Percentiles rank a stretch among this genome's conserved stretches.
phyloP scores from a whole-genome alignment of 1,140 invertebrate species.

The Nasonia vitripennis region DNA sequence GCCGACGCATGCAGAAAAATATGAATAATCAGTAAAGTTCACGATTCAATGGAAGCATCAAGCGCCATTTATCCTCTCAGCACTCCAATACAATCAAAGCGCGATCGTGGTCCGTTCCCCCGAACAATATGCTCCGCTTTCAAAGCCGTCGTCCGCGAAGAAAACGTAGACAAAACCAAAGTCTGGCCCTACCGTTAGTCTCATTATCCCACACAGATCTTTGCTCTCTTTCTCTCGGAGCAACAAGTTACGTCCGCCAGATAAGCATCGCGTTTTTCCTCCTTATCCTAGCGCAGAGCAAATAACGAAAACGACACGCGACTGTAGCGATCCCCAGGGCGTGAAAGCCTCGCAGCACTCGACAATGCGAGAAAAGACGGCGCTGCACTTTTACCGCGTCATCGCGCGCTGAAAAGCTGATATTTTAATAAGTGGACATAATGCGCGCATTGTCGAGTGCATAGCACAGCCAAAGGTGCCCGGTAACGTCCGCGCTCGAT shows the following conservation, averaged over 20 bases:
- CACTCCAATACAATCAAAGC: neutral
- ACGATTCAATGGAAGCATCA: too few species aligned
- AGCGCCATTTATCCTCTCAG: neutral
- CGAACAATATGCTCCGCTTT: neutral
- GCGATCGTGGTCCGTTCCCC: neutral
- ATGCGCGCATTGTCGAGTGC: neutral
- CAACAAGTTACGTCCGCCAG: neutral
- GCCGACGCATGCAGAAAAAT: too few species aligned
- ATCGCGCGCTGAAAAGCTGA: slow-evolving; percentile 40
- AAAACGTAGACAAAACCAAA: neutral
- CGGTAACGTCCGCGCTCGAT: slow-evolving; percentile 67
- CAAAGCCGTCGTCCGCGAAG: neutral
- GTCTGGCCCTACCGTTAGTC: slow-evolving; percentile 5
- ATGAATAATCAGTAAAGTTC: too few species aligned
- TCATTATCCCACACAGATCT: neutral
- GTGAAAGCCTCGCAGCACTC: neutral
- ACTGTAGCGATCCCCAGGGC: neutral
- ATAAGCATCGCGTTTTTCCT: neutral
- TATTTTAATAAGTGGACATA: slow-evolving; percentile 52
- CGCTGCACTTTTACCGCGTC: slow-evolving; percentile 12
- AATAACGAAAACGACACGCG: slow-evolving; percentile 34
- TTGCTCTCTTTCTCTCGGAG: neutral
- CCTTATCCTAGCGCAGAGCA: neutral
- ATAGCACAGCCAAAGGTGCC: slow-evolving; percentile 55
- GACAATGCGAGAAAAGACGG: slow-evolving; percentile 2